Conservation (phyloP, 2,113 vertebrate species). For the Carassius auratus region DNA sequence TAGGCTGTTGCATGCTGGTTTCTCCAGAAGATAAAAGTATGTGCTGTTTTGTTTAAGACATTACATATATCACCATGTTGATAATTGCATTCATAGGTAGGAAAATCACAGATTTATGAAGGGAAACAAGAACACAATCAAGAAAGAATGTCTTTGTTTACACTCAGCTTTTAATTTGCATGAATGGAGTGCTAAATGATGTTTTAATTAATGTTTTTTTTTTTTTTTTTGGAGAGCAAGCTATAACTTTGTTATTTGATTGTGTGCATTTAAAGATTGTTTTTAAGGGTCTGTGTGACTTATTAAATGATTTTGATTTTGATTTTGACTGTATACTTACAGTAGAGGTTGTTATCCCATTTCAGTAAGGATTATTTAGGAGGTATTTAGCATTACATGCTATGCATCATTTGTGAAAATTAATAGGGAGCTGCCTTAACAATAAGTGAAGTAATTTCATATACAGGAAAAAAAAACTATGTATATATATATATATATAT, state of each 20-base stretch:
- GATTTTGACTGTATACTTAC: not conserved
- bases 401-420: not conserved
- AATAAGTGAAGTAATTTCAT: not conserved
- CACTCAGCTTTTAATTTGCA: not conserved
- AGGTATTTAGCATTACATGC: not conserved
- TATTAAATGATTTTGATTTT: constrained; percentile 44
- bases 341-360: not conserved
- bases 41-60: constrained; percentile 10
- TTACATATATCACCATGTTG: not conserved
- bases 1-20: constrained; percentile 5
- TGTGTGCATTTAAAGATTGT: not conserved
- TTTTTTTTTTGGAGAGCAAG: not conserved
- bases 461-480: not conserved
- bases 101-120: not conserved
- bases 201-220: not conserved
- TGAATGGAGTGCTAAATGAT: constrained; percentile 7
- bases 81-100: not conserved
- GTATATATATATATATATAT: too few species aligned
- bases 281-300: constrained; percentile 10
- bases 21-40: not conserved
- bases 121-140: not conserved
- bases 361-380: constrained; percentile 2
- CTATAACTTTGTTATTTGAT: not conserved
- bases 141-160: not conserved
- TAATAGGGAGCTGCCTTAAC: not conserved